Evolutionary conservation across 1,140 invertebrate species (phyloP).

Genomic region (Berghia stephanieae): DNA sequence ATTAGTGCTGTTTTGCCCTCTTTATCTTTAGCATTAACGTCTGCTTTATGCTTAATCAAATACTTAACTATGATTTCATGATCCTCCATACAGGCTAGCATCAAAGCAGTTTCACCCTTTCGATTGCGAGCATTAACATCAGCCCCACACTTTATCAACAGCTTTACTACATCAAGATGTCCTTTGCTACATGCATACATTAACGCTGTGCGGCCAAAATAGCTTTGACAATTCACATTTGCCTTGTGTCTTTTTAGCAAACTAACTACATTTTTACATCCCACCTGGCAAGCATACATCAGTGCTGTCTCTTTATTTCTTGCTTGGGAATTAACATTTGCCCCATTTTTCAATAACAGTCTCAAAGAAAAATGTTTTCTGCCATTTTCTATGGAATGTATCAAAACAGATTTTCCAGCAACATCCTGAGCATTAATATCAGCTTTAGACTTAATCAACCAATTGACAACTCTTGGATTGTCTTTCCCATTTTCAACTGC

Average conservation of each 20-base stretch:
- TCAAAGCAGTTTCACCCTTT: neutral
- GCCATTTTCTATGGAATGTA: no score
- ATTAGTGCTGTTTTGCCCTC: no score
- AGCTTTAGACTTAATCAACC: no score
- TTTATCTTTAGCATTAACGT: slow-evolving; percentile 39
- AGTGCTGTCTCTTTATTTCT: slow-evolving; percentile 9
- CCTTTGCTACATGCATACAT: slow-evolving; percentile 9
- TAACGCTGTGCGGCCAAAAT: neutral
- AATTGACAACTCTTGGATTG: neutral
- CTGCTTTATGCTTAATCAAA: slow-evolving; percentile 41
- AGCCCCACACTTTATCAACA: neutral
- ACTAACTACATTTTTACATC: neutral
- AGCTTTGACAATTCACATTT: neutral
- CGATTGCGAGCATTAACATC: neutral
- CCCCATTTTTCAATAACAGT: neutral
- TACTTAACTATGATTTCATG: neutral
- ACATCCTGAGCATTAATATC: no score
- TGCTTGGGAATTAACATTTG: neutral
- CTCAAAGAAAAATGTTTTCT: no score
- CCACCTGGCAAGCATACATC: neutral
- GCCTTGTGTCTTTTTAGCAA: neutral
- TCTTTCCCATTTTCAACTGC: neutral
- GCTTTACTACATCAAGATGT: neutral
- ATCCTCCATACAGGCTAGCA: neutral
- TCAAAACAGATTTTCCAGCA: no score